phyloP scores from a whole-genome alignment of 53 echinoderm and acorn worm species.

The Actinopyga echinites region DNA sequence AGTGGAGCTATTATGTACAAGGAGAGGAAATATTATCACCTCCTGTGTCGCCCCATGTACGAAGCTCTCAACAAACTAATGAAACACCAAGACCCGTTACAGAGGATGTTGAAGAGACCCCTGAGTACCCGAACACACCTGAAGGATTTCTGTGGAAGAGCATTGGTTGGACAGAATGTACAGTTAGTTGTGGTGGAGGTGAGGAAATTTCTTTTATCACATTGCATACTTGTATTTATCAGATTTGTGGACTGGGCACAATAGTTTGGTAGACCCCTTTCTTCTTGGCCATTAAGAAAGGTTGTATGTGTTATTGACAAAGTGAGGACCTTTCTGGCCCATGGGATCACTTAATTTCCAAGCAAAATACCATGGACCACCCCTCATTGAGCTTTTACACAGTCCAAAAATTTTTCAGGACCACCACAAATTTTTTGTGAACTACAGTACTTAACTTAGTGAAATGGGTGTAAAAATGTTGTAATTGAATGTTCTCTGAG shows the following conservation, averaged over 20 bases:
- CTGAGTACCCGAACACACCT: conserved; percentile 24
- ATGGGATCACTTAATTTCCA: too few relatives aligned
- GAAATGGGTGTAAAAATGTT: neutral
- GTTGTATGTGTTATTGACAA: too few relatives aligned
- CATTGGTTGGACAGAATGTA: conserved; percentile 75
- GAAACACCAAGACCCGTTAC: neutral
- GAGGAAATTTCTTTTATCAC: conserved; percentile 1
- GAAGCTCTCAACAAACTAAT: neutral
- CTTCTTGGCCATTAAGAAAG: too few relatives aligned
- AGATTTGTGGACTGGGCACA: too few relatives aligned
- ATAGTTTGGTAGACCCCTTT: too few relatives aligned
- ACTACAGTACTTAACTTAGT: too few relatives aligned
- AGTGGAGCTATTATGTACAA: conserved; percentile 32
- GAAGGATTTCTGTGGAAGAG: conserved; percentile 56
- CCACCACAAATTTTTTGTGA: too few relatives aligned
- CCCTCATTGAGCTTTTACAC: too few relatives aligned
- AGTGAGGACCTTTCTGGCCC: too few relatives aligned
- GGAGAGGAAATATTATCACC: neutral
- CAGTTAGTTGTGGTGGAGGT: conserved; percentile 74
- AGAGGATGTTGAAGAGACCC: neutral
- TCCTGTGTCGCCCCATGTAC: neutral
- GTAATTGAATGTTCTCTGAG: too few relatives aligned
- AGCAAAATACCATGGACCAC: too few relatives aligned
- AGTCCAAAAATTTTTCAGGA: too few relatives aligned
- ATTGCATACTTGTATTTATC: neutral